A percentile compares a stretch with the other conserved stretches of the same genome.
Evolutionary conservation across 2,797 vertebrate species (phyloP).

Genomic region (Crypturellus tataupa): DNA sequence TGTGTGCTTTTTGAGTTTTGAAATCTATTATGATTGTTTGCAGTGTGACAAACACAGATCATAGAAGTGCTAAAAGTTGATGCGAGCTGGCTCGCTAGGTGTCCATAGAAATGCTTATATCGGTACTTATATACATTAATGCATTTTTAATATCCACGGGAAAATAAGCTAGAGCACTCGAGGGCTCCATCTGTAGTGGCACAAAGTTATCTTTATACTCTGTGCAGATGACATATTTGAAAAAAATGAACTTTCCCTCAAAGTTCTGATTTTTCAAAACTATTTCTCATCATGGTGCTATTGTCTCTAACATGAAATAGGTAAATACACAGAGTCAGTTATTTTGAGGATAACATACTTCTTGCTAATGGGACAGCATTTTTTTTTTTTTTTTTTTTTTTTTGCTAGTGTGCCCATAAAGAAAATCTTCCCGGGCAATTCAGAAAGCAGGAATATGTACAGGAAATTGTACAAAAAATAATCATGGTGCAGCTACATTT

Average conservation of each 20-base stretch:
- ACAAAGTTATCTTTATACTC: neutral
- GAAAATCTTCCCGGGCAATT: neutral
- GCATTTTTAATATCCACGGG: neutral
- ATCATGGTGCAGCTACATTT: neutral
- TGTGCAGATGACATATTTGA: neutral
- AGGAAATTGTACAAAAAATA: neutral
- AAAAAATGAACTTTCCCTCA: neutral
- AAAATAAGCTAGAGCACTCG: neutral
- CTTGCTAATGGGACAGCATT: neutral
- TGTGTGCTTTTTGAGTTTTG: constrained; percentile 12
- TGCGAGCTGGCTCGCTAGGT: neutral
- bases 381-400: neutral
- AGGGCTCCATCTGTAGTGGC: neutral
- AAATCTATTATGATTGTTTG: neutral
- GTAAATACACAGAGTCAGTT: neutral
- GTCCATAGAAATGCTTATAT: neutral
- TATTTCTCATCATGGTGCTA: neutral
- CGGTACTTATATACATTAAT: neutral
- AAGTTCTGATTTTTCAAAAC: neutral
- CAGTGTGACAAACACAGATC: neutral
- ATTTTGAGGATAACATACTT: neutral
- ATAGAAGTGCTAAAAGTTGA: neutral
- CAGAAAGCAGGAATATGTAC: neutral
- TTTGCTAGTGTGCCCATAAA: neutral
- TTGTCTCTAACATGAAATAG: neutral